Conservation (phyloP, 2,113 vertebrate genomes). For the Cinclus mexicanus region DNA sequence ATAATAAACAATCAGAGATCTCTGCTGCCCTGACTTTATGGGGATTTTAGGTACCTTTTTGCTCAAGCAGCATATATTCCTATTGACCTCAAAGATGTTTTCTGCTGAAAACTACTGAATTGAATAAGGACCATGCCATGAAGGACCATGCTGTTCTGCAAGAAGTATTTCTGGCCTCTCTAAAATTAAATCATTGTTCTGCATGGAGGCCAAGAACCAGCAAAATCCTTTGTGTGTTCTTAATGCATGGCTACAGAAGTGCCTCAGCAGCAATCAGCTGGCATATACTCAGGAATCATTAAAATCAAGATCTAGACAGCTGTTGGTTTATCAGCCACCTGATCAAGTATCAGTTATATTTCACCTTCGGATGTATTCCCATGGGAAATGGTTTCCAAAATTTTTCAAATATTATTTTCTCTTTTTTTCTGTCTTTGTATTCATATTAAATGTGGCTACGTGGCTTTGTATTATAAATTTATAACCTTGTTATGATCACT, state of each 20-base stretch:
- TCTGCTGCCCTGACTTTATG: background rate
- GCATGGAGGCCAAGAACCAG: background rate
- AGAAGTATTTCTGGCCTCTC: background rate
- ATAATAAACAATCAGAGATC: background rate
- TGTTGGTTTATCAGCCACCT: background rate
- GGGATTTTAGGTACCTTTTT: background rate
- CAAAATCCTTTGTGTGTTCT: background rate
- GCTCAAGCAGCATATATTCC: background rate
- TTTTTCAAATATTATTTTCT: background rate
- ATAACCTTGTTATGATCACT: conserved; percentile 4
- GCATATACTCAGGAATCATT: background rate
- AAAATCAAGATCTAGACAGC: background rate
- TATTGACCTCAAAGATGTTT: background rate
- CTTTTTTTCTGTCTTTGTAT: background rate
- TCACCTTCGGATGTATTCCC: background rate
- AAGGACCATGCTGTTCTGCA: background rate
- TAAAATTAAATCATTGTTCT: background rate
- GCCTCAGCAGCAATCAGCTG: background rate
- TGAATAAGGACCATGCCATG: background rate
- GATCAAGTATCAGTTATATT: background rate
- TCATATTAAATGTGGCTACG: background rate
- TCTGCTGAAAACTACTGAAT: background rate
- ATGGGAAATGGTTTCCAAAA: background rate
- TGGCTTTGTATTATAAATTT: background rate
- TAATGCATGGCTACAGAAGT: background rate